Base-by-base conservation (phyloP, 2,113 vertebrate species). In the Grammomys dolichurus region DNA sequence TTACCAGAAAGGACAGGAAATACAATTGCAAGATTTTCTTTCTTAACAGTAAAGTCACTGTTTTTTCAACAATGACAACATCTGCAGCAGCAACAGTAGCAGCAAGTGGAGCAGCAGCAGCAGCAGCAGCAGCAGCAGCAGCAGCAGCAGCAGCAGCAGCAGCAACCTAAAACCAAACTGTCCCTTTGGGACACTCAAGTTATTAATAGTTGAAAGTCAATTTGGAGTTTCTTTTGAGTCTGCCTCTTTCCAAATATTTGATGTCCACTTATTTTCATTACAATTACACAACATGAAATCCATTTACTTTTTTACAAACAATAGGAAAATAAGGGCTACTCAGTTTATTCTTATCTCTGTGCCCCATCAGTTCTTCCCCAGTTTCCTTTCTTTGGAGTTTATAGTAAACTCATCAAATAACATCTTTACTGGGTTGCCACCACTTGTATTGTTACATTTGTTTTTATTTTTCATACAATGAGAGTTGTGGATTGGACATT, bases 161-260 rank as follows among this genome's bases (percentile, higher is more conserved):
- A 88, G 26, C 87, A 94, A 26, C 24, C 73, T 70, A 84, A 96
- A 96, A 82, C 48, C 67, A 95, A 94, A 33, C 11, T 65, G 56
- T 88, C 36, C 73, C 67, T 75, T 88, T 95, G 85, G 89, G 75
- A 95, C 91, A 31, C 20, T 88, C 56, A 93, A 84, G 92, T 91
- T 97, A 95, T 97, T 97, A 96, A 96, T 93, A 96, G 88, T 95
- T 96, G 92, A 95, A 96, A 96, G 92, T 92, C 70, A 84, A 60
- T 73, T 96, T 94, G 58, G 31, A 78, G 96, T 94, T 96, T 96
- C 76, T 75, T 95, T 90, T 94, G 70, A 95, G 96, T 81, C 40
- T 82, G 22, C 20, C 11, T 46, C 14, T 96, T 96, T 95, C 58
- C 94, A 95, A 96, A 95, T 92, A 95, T 94, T 97, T 97, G 93